These are phyloP conservation scores for Solen grandis DNA, from an alignment of 1,140 invertebrate species.

Conservation along the genomic window DNA sequence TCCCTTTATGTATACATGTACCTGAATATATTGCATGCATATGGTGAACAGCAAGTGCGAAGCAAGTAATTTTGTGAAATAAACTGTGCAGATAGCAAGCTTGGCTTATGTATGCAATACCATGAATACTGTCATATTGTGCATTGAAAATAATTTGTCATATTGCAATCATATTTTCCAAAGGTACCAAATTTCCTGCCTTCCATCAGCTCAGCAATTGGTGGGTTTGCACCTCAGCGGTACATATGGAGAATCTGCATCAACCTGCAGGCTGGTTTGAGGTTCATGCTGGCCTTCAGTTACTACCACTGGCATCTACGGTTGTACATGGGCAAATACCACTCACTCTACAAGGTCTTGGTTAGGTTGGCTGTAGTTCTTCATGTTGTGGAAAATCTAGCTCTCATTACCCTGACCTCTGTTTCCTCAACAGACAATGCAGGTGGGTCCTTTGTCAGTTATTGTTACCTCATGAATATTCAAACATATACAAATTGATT, in stretches of 20 bases:
- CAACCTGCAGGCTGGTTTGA: constrained; percentile 92
- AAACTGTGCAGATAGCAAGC: neutral
- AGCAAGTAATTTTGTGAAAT: neutral
- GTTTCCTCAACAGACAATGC: constrained; percentile 94
- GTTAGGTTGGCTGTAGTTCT: constrained; percentile 86
- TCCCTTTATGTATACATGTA: neutral
- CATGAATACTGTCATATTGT: neutral
- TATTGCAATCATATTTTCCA: constrained; percentile 45
- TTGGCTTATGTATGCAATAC: too few relatives aligned
- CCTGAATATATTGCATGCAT: neutral
- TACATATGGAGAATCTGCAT: constrained; percentile 95
- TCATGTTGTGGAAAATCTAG: constrained; percentile 91
- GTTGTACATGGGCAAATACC: constrained; percentile 75
- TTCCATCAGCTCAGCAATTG: constrained; percentile 96
- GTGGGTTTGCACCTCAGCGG: constrained; percentile 93
- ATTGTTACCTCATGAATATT: too few relatives aligned
- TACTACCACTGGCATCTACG: constrained; percentile 85
- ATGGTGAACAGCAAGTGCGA: neutral
- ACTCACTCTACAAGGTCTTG: constrained; percentile 82
- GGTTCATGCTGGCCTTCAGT: constrained; percentile 89
- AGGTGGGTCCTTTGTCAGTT: constrained; percentile 86
- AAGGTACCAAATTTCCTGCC: constrained; percentile 93
- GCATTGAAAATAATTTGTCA: neutral
- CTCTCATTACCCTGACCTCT: constrained; percentile 90
- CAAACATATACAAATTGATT: too few relatives aligned